Conservation (phyloP, 2,113 vertebrate genomes). For the Lepus europaeus region DNA sequence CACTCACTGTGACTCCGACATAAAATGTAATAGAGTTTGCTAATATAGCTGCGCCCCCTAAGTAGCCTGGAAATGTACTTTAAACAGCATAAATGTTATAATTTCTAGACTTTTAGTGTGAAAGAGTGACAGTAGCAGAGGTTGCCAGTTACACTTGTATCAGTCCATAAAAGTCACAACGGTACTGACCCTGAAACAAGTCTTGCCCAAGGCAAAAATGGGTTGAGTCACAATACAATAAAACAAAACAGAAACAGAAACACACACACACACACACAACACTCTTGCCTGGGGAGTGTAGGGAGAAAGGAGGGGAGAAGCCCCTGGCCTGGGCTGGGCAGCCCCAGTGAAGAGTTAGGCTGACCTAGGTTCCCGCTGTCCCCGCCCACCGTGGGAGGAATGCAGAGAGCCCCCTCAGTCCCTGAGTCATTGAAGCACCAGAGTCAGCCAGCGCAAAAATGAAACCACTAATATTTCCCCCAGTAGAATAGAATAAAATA, state of each 20-base stretch:
- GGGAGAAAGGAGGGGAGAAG: neutral
- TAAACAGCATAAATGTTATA: conserved; percentile 13
- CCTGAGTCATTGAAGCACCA: neutral
- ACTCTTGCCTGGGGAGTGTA: neutral
- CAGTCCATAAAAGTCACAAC: neutral
- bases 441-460: conserved; percentile 33
- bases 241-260: neutral
- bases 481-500: neutral
- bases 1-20: neutral
- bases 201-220: conserved; percentile 1
- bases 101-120: conserved; percentile 38
- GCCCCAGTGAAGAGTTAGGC: neutral
- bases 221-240: neutral
- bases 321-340: conserved; percentile 1
- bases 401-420: conserved; percentile 17
- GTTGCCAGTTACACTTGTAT: neutral
- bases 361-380: neutral
- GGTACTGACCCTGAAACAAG: conserved; percentile 40
- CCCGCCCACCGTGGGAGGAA: neutral
- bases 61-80: neutral
- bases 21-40: conserved; percentile 43
- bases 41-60: neutral
- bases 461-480: neutral
- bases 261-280: conserved; percentile 9
- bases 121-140: conserved; percentile 12